Evolutionary conservation across 2,113 vertebrate genomes (phyloP).

Genomic region (Eretmochelys imbricata): DNA sequence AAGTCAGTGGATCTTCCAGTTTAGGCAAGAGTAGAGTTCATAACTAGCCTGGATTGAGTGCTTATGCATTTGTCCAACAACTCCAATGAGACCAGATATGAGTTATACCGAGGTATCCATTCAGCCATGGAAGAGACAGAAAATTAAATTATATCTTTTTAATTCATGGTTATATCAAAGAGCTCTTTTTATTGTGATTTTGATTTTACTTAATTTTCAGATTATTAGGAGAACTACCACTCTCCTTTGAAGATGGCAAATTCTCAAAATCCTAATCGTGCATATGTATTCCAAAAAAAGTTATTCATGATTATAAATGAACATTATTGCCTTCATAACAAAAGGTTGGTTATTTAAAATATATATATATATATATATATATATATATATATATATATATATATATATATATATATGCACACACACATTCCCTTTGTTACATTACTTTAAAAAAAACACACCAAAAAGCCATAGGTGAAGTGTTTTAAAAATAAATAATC

Average conservation of each 20-base stretch:
- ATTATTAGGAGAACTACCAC: background rate
- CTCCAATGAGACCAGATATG: background rate
- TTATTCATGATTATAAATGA: background rate
- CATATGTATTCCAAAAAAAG: background rate
- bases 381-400: background rate
- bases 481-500: conserved; percentile 77
- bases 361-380: background rate
- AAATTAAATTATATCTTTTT: background rate
- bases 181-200: conserved; percentile 20
- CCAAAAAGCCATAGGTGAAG: background rate
- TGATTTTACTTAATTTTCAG: background rate
- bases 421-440: background rate
- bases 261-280: background rate
- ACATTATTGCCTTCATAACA: background rate
- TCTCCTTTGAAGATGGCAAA: background rate
- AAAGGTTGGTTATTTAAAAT: background rate
- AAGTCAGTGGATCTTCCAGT: background rate
- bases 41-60: background rate
- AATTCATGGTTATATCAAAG: background rate
- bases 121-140: background rate
- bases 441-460: background rate
- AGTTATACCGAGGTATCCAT: background rate
- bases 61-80: background rate
- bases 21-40: background rate
- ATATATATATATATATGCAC: background rate